These are phyloP conservation scores for Apis dorsata DNA, from an alignment of 1,140 invertebrate genomes.

Conservation along the genomic window DNA sequence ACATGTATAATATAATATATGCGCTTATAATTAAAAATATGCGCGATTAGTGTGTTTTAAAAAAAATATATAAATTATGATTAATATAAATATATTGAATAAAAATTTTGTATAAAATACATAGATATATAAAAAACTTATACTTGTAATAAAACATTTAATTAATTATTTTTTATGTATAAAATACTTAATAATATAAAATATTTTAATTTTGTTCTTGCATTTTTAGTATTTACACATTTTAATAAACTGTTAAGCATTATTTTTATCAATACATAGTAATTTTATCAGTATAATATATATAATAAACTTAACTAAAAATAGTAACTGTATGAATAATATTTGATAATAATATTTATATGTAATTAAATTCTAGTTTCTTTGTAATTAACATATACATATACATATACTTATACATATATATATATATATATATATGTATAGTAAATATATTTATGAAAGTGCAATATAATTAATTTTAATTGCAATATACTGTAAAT, in stretches of 20 bases:
- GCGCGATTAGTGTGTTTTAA: background rate
- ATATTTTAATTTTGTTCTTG: background rate
- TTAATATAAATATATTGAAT: background rate
- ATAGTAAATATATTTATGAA: background rate
- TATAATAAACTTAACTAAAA: background rate
- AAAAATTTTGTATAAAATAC: background rate
- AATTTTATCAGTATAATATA: background rate
- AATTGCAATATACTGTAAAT: constrained; percentile 27
- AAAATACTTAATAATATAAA: background rate
- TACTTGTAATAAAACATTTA: background rate
- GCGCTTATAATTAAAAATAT: background rate
- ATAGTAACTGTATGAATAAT: background rate
- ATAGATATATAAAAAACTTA: background rate
- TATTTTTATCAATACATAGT: background rate
- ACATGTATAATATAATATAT: background rate
- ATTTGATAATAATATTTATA: constrained; percentile 17
- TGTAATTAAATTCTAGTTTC: constrained; percentile 3
- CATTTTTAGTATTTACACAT: background rate
- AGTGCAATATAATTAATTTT: constrained; percentile 29
- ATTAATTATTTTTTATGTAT: background rate
- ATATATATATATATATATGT: background rate
- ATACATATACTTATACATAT: background rate
- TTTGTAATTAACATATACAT: constrained; percentile 20
- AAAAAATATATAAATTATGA: background rate
- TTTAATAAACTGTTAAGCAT: background rate